These are phyloP conservation scores for Leucania comma DNA, from an alignment of 2,888 invertebrate species.

Conservation along the genomic window DNA sequence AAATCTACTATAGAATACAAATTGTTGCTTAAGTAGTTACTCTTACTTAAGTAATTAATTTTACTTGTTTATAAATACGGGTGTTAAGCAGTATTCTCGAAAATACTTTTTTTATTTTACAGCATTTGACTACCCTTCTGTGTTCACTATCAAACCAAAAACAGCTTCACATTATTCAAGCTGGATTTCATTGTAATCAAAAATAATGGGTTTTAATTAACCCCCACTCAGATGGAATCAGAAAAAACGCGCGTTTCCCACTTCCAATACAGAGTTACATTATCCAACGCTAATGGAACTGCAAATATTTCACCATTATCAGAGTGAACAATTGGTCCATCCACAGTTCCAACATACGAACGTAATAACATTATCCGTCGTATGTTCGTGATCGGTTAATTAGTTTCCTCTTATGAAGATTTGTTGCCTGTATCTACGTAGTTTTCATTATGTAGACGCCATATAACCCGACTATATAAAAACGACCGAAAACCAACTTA, in stretches of 20 bases:
- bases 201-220: conserved; percentile 35
- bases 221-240: conserved; percentile 6
- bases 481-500: conserved; percentile 37
- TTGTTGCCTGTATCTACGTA: conserved; percentile 67
- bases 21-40: too few species aligned
- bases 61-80: too few species aligned
- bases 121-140: neutral
- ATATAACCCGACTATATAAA: conserved; percentile 28
- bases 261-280: conserved; percentile 27
- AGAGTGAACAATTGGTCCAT: conserved; percentile 44
- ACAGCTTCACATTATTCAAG: neutral
- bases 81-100: too few species aligned
- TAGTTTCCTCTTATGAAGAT: conserved; percentile 80
- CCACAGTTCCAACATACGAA: conserved; percentile 60
- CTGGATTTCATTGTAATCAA: conserved; percentile 18
- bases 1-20: too few species aligned
- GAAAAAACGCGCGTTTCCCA: conserved; percentile 20
- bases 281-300: conserved; percentile 35
- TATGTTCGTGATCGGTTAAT: conserved; percentile 81
- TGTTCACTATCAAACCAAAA: neutral
- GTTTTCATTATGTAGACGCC: conserved; percentile 47
- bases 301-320: conserved; percentile 48
- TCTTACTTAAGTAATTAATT: too few species aligned
- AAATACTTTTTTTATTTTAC: neutral
- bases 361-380: conserved; percentile 77